Evolutionary conservation across 2,113 vertebrate species (phyloP).

Genomic region (Lasiurus cinereus): DNA sequence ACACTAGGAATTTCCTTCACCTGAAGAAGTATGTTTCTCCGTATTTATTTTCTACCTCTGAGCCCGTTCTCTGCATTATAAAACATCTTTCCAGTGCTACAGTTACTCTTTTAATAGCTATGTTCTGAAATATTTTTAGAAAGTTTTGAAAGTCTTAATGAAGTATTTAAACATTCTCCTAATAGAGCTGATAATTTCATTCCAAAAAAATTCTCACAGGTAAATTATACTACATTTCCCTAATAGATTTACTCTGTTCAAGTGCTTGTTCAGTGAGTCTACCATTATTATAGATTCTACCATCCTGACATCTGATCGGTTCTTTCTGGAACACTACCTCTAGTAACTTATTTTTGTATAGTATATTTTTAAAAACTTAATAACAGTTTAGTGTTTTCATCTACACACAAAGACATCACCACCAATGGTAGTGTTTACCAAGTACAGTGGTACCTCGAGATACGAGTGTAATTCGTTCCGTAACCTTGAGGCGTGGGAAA

Average conservation of each 20-base stretch:
- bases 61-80: neutral
- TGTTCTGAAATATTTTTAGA: constrained; percentile 37
- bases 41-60: neutral
- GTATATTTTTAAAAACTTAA: neutral
- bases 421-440: neutral
- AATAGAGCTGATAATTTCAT: neutral
- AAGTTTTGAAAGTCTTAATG: neutral
- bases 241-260: neutral
- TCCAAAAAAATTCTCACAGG: neutral
- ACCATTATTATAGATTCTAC: neutral
- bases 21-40: neutral
- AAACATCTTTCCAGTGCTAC: neutral
- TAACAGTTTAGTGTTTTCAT: neutral
- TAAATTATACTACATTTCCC: neutral
- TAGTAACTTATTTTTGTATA: neutral
- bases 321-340: neutral
- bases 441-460: neutral
- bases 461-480: too few species aligned
- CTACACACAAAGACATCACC: neutral
- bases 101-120: neutral
- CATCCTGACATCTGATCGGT: neutral
- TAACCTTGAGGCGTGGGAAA: too few species aligned
- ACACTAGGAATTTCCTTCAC: neutral
- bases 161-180: neutral
- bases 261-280: neutral